Percentiles rank a stretch among this genome's conserved stretches.
Conservation (phyloP, 2,888 invertebrate species). For the Alloscopus bannaensis region DNA sequence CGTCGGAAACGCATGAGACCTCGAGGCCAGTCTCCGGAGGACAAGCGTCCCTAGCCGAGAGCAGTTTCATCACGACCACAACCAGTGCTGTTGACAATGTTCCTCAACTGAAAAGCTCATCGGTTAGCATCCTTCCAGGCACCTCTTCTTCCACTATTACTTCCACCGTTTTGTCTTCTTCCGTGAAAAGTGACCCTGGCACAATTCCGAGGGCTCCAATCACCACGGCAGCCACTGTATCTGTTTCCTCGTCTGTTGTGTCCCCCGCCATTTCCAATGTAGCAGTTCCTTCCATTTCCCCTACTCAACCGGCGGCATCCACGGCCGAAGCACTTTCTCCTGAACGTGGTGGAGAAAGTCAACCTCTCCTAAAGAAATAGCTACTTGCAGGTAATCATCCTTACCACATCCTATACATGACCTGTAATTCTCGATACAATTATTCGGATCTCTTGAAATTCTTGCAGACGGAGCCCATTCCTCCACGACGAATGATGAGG, state of each 20-base stretch:
- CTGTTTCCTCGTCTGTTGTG: slow-evolving; percentile 12
- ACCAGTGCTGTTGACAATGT: background rate
- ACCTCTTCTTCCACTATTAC: slow-evolving; percentile 52
- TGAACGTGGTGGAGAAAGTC: slow-evolving; percentile 66
- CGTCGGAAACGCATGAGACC: too few relatives aligned
- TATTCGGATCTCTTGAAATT: slow-evolving; percentile 1
- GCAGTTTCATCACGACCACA: background rate
- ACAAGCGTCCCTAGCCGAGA: too few relatives aligned
- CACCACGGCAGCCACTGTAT: slow-evolving; percentile 1
- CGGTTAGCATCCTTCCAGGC: slow-evolving; percentile 44
- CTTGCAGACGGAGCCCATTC: background rate
- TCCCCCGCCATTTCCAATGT: slow-evolving; percentile 23
- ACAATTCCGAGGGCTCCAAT: slow-evolving; percentile 25
- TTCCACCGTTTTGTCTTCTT: slow-evolving; percentile 60
- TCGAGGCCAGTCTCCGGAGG: too few relatives aligned
- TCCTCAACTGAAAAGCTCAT: slow-evolving; percentile 39
- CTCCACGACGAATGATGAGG: slow-evolving; percentile 26
- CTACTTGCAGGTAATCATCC: slow-evolving; percentile 27
- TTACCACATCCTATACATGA: background rate
- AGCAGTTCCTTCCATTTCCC: slow-evolving; percentile 25
- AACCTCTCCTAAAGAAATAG: slow-evolving; percentile 72
- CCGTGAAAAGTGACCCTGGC: slow-evolving; percentile 60
- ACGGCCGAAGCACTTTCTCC: background rate
- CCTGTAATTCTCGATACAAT: slow-evolving; percentile 14
- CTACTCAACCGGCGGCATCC: slow-evolving; percentile 43